These are phyloP conservation scores for Drosophila anomalata DNA, from an alignment of 2,888 invertebrate genomes.

Conservation along the genomic window DNA sequence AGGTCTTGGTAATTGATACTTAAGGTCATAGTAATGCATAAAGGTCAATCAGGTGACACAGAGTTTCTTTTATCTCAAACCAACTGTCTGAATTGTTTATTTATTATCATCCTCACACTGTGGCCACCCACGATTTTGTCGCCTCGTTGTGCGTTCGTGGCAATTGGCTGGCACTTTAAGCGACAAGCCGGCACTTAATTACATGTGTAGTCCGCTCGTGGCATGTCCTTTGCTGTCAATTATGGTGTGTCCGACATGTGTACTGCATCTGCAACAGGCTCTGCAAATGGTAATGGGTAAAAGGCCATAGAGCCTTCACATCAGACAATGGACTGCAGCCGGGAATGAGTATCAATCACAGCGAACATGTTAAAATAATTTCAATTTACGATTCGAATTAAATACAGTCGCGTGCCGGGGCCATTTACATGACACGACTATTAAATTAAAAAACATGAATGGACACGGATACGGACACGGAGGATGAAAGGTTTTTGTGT, in stretches of 20 bases:
- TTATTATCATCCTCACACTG: conserved; percentile 1
- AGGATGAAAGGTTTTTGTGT: conserved; percentile 12
- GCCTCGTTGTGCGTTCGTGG: conserved; percentile 26
- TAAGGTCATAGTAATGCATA: neutral
- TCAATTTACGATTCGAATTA: conserved; percentile 66
- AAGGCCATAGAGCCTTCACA: neutral
- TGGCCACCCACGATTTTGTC: conserved; percentile 25
- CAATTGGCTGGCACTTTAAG: conserved; percentile 64
- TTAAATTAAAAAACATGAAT: conserved; percentile 79
- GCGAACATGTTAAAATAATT: conserved; percentile 71
- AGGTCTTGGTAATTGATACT: neutral
- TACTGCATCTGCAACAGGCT: conserved; percentile 34
- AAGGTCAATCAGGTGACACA: neutral
- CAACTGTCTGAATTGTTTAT: conserved; percentile 4
- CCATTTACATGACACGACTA: conserved; percentile 76
- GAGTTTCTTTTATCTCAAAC: conserved; percentile 1
- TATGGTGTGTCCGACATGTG: conserved; percentile 64
- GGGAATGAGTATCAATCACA: conserved; percentile 68
- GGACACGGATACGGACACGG: conserved; percentile 35
- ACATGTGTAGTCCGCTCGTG: conserved; percentile 53
- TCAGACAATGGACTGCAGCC: conserved; percentile 3
- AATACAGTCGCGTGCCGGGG: conserved; percentile 69
- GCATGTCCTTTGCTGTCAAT: conserved; percentile 64
- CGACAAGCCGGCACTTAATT: conserved; percentile 69
- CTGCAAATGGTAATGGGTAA: neutral